Evolutionary conservation across 2,888 invertebrate genomes (phyloP), one percentile per base, ranked within the genome.

Genomic region (Leucophenga maculata): DNA sequence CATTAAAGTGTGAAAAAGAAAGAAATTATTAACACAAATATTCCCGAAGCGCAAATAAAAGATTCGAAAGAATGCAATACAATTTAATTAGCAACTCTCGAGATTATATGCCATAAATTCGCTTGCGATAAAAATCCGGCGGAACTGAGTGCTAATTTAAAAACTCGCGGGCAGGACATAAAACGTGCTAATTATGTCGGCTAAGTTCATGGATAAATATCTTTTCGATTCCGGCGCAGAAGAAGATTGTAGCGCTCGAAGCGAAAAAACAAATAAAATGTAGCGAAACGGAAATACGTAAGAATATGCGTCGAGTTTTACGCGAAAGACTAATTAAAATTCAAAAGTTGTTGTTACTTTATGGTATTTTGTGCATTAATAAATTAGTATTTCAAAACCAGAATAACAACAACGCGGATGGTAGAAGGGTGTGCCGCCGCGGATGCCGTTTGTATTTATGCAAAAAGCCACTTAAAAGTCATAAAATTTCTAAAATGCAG

Each of bases 61-160:
- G n/a, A 52, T 64, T 68, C 55, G 22, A 55, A 55, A 69, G 73
- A 78, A 74, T 72, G 54, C 79, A 75, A 82, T 79, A 79, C 78
- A 82, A 83, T 75, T 83, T 79, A 83, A 83, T 79, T 83, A 79
- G 74, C 72, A 64, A 69, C 68, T 62, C 71, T 72, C 74, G 69
- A 77, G 78, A 77, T 77, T 67, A 67, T 6, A 68, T 72, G 70
- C 73, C 20, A 55, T 55, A 20, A 55, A 20, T 55, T 55, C 26
- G 14, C 13, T 22, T 55, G 26, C 55, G 55, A 55, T 55, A 22
- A 55, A 22, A 55, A 55, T 55, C 55, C 11, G 22, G 22, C 14
- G 22, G 22, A 55, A 22, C 55, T 39, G 22, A 55, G 14, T 20
- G 50, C 50, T 14, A 55, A 55, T 26, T 11, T 55, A 55, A 55